A percentile compares a stretch with the other conserved stretches of the same genome.
These are phyloP conservation scores for Calliopsis andreniformis DNA, from an alignment of 1,140 invertebrate genomes.

Conservation along the genomic window DNA sequence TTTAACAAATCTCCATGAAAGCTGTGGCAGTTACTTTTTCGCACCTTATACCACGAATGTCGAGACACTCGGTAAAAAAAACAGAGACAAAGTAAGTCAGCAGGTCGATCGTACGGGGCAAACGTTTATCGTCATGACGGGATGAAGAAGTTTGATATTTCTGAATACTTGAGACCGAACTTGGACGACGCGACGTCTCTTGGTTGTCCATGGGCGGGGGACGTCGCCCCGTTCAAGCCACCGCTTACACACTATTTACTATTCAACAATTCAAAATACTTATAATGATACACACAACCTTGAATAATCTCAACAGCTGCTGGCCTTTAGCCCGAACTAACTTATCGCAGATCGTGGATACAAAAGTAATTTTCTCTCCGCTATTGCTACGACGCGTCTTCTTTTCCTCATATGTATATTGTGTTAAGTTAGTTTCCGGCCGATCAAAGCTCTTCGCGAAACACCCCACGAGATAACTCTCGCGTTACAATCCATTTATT, in stretches of 20 bases:
- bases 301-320: conserved; percentile 82
- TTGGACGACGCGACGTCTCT: conserved; percentile 51
- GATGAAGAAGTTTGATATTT: conserved; percentile 42
- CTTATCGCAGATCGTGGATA: conserved; percentile 71
- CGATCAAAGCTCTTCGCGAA: conserved; percentile 30
- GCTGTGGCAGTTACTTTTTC: too few species aligned
- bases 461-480: conserved; percentile 1
- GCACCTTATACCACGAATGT: background rate
- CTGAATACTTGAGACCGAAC: conserved; percentile 50
- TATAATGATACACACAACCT: conserved; percentile 82
- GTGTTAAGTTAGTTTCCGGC: conserved; percentile 46
- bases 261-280: conserved; percentile 82
- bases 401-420: background rate
- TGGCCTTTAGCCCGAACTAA: conserved; percentile 76
- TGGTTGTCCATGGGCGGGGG: conserved; percentile 18
- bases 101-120: conserved; percentile 45
- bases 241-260: conserved; percentile 72
- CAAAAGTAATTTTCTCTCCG: conserved; percentile 70
- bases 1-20: too few species aligned
- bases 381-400: conserved; percentile 49
- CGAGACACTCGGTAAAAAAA: conserved; percentile 17
- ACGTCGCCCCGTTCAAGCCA: conserved; percentile 54
- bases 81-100: conserved; percentile 38
- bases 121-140: conserved; percentile 27
- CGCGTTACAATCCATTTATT: background rate